Evolutionary conservation across 1,140 invertebrate genomes (phyloP).

Genomic region (Brachionus koreanus): DNA sequence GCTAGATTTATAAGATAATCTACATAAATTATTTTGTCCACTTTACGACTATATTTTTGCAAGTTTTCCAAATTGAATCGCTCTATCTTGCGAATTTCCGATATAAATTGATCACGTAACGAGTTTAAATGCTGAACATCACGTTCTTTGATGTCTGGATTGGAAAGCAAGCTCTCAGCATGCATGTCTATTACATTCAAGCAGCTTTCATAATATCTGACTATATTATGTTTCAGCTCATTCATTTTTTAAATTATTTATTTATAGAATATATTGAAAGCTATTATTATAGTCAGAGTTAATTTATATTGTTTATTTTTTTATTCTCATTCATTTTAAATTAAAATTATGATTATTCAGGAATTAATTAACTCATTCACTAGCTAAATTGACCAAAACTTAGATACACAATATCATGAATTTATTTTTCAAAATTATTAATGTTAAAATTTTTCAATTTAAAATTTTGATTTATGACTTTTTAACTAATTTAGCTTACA

Average conservation of each 20-base stretch:
- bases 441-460: too few species aligned
- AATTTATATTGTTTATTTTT: background rate
- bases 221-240: background rate
- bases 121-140: background rate
- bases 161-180: background rate
- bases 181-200: background rate
- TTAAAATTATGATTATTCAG: too few species aligned
- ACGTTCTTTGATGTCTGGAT: background rate
- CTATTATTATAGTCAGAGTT: background rate
- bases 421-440: too few species aligned
- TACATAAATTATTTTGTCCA: background rate
- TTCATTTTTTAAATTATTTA: background rate
- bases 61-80: background rate
- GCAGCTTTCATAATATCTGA: background rate
- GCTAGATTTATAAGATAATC: constrained; percentile 6
- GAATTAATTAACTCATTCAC: too few species aligned
- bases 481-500: too few species aligned
- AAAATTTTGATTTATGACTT: too few species aligned
- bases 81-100: background rate
- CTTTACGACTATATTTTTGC: background rate
- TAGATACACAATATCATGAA: too few species aligned
- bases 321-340: too few species aligned
- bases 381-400: too few species aligned
- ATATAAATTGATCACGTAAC: background rate
- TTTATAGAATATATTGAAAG: background rate